phyloP scores from a whole-genome alignment of 2,888 invertebrate genomes.

The Pocota personata region DNA sequence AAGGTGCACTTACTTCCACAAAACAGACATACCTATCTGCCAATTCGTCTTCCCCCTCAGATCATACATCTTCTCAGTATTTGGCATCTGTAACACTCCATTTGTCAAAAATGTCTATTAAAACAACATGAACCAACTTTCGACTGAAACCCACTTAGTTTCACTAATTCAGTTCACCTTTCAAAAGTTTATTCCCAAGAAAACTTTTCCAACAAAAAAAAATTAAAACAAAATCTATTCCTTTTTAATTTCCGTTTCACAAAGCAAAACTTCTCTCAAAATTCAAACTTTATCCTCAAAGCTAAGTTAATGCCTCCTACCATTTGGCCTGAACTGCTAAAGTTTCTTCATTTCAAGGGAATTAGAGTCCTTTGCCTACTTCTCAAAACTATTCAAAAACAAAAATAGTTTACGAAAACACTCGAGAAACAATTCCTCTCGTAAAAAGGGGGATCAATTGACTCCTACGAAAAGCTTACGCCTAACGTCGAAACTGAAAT shows the following conservation, averaged over 20 bases:
- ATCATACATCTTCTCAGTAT: too few species aligned
- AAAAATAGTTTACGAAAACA: slow-evolving; percentile 7
- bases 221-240: slow-evolving; percentile 18
- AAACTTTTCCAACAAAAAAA: not conserved
- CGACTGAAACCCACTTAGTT: not conserved
- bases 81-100: not conserved
- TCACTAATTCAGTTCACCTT: slow-evolving; percentile 42
- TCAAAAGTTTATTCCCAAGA: not conserved
- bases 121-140: not conserved
- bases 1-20: too few species aligned
- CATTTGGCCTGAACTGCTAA: slow-evolving; percentile 35
- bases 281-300: slow-evolving; percentile 41
- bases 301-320: slow-evolving; percentile 51
- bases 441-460: slow-evolving; percentile 39
- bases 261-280: slow-evolving; percentile 33
- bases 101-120: not conserved
- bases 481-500: slow-evolving; percentile 16
- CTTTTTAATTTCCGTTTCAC: slow-evolving; percentile 62
- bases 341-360: slow-evolving; percentile 42
- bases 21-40: too few species aligned
- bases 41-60: too few species aligned
- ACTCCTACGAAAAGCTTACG: slow-evolving; percentile 43
- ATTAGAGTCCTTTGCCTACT: slow-evolving; percentile 23
- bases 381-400: slow-evolving; percentile 8
- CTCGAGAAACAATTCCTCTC: not conserved